Evolutionary conservation across 2,113 vertebrate species (phyloP).

Genomic region (Cebus imitator): DNA sequence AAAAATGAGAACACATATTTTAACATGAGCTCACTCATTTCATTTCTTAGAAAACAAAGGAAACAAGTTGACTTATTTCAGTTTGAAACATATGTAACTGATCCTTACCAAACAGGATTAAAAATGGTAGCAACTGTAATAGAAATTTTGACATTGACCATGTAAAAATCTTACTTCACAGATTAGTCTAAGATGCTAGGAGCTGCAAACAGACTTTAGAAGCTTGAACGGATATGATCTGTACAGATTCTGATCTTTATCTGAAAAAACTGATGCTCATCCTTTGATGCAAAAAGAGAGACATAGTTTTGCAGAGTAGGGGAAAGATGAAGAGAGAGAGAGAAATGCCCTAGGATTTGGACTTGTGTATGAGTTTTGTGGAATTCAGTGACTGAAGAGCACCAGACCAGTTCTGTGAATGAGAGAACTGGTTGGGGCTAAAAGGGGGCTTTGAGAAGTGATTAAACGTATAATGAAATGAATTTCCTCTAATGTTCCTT

Average conservation of each 20-base stretch:
- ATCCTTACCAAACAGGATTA: not conserved
- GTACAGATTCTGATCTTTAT: not conserved
- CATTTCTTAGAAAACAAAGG: not conserved
- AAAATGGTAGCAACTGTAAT: not conserved
- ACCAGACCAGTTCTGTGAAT: not conserved
- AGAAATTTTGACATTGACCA: not conserved
- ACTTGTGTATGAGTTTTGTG: not conserved
- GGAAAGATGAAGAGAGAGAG: not conserved
- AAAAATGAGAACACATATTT: not conserved
- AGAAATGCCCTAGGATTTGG: not conserved
- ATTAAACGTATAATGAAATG: conserved; percentile 52
- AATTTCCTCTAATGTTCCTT: conserved; percentile 55
- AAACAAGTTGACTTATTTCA: not conserved
- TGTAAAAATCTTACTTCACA: not conserved
- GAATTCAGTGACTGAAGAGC: not conserved
- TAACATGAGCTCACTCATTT: not conserved
- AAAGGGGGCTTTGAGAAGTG: not conserved
- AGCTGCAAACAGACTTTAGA: not conserved
- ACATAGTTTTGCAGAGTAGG: not conserved
- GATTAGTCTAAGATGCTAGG: not conserved
- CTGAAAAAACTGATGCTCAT: not conserved
- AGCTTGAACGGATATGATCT: not conserved
- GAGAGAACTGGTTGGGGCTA: not conserved
- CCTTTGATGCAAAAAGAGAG: not conserved
- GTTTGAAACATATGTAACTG: not conserved